Percentiles rank a stretch among this genome's conserved stretches.
phyloP scores from a whole-genome alignment of 1,140 invertebrate genomes.

The Ectropis grisescens region DNA sequence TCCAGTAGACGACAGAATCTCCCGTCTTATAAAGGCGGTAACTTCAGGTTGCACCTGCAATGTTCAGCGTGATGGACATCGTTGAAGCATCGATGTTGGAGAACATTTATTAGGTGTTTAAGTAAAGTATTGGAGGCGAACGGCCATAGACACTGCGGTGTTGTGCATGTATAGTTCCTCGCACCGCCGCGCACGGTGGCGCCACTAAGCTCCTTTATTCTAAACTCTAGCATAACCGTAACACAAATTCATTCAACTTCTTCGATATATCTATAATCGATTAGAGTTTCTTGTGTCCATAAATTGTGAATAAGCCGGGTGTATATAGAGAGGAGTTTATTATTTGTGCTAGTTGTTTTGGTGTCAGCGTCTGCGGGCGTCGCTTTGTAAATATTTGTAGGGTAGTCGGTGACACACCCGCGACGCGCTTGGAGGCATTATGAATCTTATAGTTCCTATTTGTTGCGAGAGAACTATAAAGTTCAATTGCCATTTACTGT shows the following conservation, averaged over 20 bases:
- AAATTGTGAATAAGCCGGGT: conserved; percentile 42
- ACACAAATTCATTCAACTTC: conserved; percentile 56
- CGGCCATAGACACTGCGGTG: conserved; percentile 56
- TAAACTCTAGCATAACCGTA: conserved; percentile 62
- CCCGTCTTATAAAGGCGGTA: conserved; percentile 17
- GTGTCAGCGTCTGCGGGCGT: conserved; percentile 18
- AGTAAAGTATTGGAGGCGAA: conserved; percentile 52
- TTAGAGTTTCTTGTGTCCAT: conserved; percentile 46
- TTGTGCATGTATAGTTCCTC: conserved; percentile 67
- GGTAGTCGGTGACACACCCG: conserved; percentile 20
- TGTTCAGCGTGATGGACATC: conserved; percentile 27
- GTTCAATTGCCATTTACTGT: conserved; percentile 64
- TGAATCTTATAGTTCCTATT: conserved; percentile 70
- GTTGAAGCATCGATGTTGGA: conserved; percentile 48
- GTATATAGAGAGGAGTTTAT: conserved; percentile 45
- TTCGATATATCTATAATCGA: conserved; percentile 47
- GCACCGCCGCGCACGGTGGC: conserved; percentile 54
- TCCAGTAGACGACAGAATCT: conserved; percentile 18
- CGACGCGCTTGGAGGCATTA: conserved; percentile 40
- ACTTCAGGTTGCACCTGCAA: conserved; percentile 13
- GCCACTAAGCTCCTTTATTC: conserved; percentile 59
- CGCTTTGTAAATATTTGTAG: conserved; percentile 45
- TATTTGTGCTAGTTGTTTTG: conserved; percentile 56
- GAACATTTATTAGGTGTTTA: conserved; percentile 56
- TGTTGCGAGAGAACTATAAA: conserved; percentile 66